Base-by-base conservation (phyloP, 2,888 invertebrate genomes). In the Rhimphoctona megacephalus region DNA sequence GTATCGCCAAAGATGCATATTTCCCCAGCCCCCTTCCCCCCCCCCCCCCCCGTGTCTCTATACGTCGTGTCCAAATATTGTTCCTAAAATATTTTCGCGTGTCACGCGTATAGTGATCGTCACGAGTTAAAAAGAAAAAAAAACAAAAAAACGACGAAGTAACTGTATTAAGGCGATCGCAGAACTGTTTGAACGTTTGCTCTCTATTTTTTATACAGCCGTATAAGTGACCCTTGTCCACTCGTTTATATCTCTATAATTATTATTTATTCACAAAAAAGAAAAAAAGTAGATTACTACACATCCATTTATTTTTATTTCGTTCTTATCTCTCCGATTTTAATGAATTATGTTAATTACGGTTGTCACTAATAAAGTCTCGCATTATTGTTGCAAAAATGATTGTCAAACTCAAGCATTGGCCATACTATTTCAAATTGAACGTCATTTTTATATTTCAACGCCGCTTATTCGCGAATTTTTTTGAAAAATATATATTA, bases 191-290 rank as follows among this genome's bases (percentile, higher is more conserved):
- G 79, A 88, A 89, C 88, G 89, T 90, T 91, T 89, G 91, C 91
- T 91, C 91, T 91, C 91, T 91, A 91, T 93, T 93, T 93, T 93
- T 93, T 90, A 91, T 92, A 92, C 90, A 89, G 92, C 91, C 92
- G 85, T 89, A 90, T 91, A 88, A 89, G 80, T 83, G 83, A 89
- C 69, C 74, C 78, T 85, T 72, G 74, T 66, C 78, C 80, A 54
- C 66, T 57, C 77, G 33, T 79, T 79, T 66, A 49, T 52, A 80
- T 69, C 78, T 77, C 52, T 64, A 79, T 69, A 30, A 54, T 72
- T 72, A 79, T 81, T 83, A 84, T 86, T 81, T 83, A 73, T 87
- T 85, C 69, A 86, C 73, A 77, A 54, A 67, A 76, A 67, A 67
- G 52, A 46, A 36, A 74, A 49, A 66, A 70, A 72, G 19, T 57